Base-by-base conservation (phyloP, 2,888 invertebrate species). In the Acanthosepion pharaonis region DNA sequence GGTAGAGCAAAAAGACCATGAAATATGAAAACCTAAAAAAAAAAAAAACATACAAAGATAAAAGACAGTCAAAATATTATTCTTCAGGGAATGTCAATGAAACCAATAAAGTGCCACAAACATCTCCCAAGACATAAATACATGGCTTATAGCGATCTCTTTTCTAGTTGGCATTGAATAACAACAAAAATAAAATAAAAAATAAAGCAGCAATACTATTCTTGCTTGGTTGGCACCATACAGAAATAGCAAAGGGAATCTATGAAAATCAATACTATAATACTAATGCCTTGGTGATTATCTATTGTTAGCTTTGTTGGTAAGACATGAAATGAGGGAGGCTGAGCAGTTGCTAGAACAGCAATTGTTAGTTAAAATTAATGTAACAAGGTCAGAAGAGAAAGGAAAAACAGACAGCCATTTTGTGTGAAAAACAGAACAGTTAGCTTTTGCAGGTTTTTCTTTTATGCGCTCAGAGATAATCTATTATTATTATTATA, bases 231-330 rank as follows among this genome's bases (percentile, higher is more conserved):
- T 78, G 78, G n/a, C n/a, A 33, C n/a, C n/a, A 78, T 78, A 11
- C 78, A 78, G 78, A 33, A 78, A 78, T 78, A 78, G 78, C n/a
- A 78, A 78, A n/a, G 18, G 78, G n/a, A 15, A 78, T n/a, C n/a
- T n/a, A 78, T n/a, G 78, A 78, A 78, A 78, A 78, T 78, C 78
- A 78, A 78, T 78, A 78, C n/a, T 11, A 78, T 78, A 78, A 78
- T n/a, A 78, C n/a, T 33, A 78, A 78, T 78, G 78, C n/a, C 78
- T 78, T 3, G 9, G n/a, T 78, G 78, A 78, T 78, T 78, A 78
- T 78, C n/a, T 78, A 78, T 78, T 78, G 78, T 78, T 78, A 78
- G 78, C 78, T 78, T 78, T n/a, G 78, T 33, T 78, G n/a, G n/a
- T n/a, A 78, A 78, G 78, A 78, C n/a, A 78, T 6, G 5, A 59